A percentile compares a stretch with the other conserved stretches of the same genome.
phyloP scores from a whole-genome alignment of 2,888 invertebrate genomes.

The Eulithis testata region DNA sequence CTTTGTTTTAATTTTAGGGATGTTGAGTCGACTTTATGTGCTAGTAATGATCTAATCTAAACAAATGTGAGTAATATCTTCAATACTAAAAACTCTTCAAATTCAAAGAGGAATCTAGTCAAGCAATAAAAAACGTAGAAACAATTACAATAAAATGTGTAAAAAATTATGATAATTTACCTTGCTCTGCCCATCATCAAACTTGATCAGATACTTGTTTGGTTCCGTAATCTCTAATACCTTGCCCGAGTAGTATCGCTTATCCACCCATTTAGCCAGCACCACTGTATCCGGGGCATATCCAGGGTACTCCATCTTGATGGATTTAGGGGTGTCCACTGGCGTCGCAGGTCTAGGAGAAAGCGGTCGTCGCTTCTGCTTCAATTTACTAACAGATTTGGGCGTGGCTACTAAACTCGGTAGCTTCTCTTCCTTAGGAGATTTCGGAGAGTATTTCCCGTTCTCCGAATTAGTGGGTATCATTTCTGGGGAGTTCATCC shows the following conservation, averaged over 20 bases:
- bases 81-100: too few relatives aligned
- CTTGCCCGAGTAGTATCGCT: constrained; percentile 87
- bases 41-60: too few relatives aligned
- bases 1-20: too few relatives aligned
- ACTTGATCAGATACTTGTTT: constrained; percentile 86
- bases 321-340: constrained; percentile 61
- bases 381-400: constrained; percentile 73
- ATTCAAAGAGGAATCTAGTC: too few relatives aligned
- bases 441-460: constrained; percentile 65
- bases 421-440: constrained; percentile 73
- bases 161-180: constrained; percentile 41
- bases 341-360: constrained; percentile 77
- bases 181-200: constrained; percentile 86
- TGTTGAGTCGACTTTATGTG: too few relatives aligned
- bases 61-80: too few relatives aligned
- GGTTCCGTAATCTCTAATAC: constrained; percentile 83
- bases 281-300: constrained; percentile 78
- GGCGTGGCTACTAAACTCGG: constrained; percentile 69
- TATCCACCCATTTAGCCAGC: constrained; percentile 88
- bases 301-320: constrained; percentile 71
- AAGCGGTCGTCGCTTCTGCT: constrained; percentile 71
- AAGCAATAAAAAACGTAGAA: too few relatives aligned
- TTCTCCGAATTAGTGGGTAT: constrained; percentile 70
- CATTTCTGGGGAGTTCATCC: constrained; percentile 81
- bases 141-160: too few relatives aligned